A percentile compares a stretch with the other conserved stretches of the same genome.
phyloP scores from a whole-genome alignment of 1,140 invertebrate genomes.

The Scaptomyza pallida region DNA sequence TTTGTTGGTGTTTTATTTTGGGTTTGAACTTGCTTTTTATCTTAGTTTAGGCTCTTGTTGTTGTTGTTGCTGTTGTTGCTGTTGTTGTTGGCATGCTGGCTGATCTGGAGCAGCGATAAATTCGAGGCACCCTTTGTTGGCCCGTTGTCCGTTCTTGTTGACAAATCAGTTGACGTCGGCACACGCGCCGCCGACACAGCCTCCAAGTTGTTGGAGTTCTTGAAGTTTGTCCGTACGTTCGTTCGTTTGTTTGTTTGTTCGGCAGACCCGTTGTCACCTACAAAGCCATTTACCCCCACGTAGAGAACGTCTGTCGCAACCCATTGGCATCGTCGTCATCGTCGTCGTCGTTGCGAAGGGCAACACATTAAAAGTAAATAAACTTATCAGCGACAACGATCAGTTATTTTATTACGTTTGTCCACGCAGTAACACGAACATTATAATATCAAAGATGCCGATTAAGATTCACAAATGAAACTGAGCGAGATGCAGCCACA shows the following conservation, averaged over 20 bases:
- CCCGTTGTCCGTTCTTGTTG: slow-evolving; percentile 57
- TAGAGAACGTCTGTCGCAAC: slow-evolving; percentile 18
- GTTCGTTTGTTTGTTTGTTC: neutral
- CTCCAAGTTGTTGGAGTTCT: neutral
- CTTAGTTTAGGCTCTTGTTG: slow-evolving; percentile 5
- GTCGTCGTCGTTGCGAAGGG: slow-evolving; percentile 49
- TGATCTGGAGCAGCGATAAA: slow-evolving; percentile 81
- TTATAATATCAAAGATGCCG: slow-evolving; percentile 84
- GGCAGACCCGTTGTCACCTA: slow-evolving; percentile 74
- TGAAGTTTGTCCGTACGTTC: neutral
- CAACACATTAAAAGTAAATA: slow-evolving; percentile 84
- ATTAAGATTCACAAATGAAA: slow-evolving; percentile 66
- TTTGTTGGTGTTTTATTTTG: neutral
- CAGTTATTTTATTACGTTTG: slow-evolving; percentile 84
- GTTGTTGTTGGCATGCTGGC: slow-evolving; percentile 49
- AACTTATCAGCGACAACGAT: slow-evolving; percentile 84
- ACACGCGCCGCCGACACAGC: slow-evolving; percentile 53
- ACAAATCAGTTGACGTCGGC: slow-evolving; percentile 78
- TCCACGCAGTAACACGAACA: slow-evolving; percentile 83
- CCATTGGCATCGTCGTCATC: slow-evolving; percentile 21
- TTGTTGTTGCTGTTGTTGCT: slow-evolving; percentile 1
- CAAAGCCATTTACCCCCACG: slow-evolving; percentile 73
- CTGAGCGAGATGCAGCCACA: slow-evolving; percentile 12
- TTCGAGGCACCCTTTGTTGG: slow-evolving; percentile 72
- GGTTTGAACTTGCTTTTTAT: slow-evolving; percentile 33